Percentiles rank a stretch among this genome's conserved stretches.
Evolutionary conservation across 2,888 invertebrate species (phyloP).

Genomic region (Metellina segmentata): DNA sequence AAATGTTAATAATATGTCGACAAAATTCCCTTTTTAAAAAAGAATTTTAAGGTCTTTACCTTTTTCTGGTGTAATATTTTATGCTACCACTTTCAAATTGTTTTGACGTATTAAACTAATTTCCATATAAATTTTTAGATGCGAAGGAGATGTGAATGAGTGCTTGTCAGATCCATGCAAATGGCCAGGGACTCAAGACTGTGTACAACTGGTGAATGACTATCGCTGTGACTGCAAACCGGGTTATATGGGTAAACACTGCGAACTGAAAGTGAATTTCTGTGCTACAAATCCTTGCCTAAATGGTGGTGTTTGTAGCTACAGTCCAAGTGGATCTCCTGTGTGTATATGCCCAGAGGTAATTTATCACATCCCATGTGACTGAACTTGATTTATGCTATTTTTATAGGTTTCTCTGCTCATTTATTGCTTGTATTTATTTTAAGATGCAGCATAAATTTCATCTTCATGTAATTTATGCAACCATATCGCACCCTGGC

Average conservation of each 20-base stretch:
- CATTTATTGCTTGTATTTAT: background rate
- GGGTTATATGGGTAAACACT: constrained; percentile 94
- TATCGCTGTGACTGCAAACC: constrained; percentile 96
- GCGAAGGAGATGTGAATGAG: constrained; percentile 98
- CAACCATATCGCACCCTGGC: too few species aligned
- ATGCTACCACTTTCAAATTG: background rate
- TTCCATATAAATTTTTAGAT: constrained; percentile 86
- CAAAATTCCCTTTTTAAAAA: background rate
- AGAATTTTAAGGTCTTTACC: background rate
- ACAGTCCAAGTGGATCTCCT: constrained; percentile 87
- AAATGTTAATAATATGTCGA: background rate
- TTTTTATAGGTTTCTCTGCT: background rate
- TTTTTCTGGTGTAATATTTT: background rate
- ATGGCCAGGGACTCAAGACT: constrained; percentile 91
- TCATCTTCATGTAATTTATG: background rate
- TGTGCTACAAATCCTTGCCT: constrained; percentile 92
- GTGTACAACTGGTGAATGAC: constrained; percentile 88
- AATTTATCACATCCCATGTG: background rate
- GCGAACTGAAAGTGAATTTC: constrained; percentile 94
- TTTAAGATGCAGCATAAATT: background rate
- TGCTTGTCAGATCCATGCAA: constrained; percentile 95
- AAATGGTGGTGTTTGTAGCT: constrained; percentile 91
- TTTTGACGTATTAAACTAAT: constrained; percentile 83
- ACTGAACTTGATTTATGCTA: background rate
- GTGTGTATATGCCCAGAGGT: constrained; percentile 88